Conservation (phyloP, 2,113 vertebrate genomes). For the Sphaerodactylus townsendi region DNA sequence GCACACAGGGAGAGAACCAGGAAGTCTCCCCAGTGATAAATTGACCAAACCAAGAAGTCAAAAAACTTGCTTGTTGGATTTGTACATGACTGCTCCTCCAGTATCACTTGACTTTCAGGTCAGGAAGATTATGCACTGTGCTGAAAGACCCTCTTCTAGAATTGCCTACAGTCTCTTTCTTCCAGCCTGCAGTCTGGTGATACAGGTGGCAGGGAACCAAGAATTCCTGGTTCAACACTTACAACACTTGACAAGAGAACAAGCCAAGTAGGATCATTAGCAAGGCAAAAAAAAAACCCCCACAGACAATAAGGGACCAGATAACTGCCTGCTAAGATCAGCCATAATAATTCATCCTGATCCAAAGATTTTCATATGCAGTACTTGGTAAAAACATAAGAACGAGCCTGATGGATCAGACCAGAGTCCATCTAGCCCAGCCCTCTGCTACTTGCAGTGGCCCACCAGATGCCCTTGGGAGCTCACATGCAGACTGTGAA, state of each 20-base stretch:
- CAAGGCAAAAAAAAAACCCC: background rate
- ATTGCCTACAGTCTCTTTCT: background rate
- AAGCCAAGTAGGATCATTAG: background rate
- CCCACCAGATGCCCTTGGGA: too few relatives aligned
- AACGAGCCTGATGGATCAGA: too few relatives aligned
- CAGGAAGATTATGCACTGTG: background rate
- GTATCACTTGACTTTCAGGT: background rate
- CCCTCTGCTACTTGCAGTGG: too few relatives aligned
- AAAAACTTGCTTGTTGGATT: background rate
- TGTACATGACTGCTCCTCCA: background rate
- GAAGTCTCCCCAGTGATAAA: background rate
- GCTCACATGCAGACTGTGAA: too few relatives aligned
- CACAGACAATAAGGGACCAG: background rate
- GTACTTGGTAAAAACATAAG: background rate
- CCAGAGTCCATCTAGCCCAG: too few relatives aligned
- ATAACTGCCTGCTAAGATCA: too few relatives aligned
- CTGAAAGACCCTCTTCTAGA: background rate
- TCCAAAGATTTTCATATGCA: background rate
- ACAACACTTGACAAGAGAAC: too few relatives aligned
- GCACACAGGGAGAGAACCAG: background rate
- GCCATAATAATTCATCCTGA: background rate
- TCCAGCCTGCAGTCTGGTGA: background rate
- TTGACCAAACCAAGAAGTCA: background rate
- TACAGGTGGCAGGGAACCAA: background rate
- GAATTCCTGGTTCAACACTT: background rate